Evolutionary conservation across 2,888 invertebrate species (phyloP).

Genomic region (Geophilus truncorum): DNA sequence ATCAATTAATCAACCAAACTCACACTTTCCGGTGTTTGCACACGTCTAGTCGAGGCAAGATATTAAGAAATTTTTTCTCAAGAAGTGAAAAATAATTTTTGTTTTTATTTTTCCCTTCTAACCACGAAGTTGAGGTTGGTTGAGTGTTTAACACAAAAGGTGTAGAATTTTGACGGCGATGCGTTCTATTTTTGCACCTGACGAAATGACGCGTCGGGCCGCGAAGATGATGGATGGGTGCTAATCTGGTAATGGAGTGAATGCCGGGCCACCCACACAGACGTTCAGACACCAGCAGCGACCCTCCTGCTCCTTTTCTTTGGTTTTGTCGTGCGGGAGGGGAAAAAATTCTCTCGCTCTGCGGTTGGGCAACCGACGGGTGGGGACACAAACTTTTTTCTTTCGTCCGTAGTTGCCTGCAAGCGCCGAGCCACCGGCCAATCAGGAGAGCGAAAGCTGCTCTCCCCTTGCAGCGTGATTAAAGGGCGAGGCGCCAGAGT

Average conservation of each 20-base stretch:
- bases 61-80: neutral
- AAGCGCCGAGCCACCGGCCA: constrained; percentile 25
- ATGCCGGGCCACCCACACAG: constrained; percentile 13
- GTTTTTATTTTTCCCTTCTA: no score
- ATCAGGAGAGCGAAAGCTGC: constrained; percentile 28
- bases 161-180: neutral
- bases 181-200: constrained; percentile 19
- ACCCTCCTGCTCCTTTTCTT: constrained; percentile 13
- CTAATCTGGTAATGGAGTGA: constrained; percentile 27
- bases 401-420: constrained; percentile 27
- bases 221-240: constrained; percentile 22
- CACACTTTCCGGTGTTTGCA: no score
- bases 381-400: constrained; percentile 27
- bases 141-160: neutral
- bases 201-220: constrained; percentile 22
- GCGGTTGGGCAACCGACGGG: constrained; percentile 27
- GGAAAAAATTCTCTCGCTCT: constrained; percentile 6
- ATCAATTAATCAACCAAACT: neutral
- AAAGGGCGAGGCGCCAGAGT: constrained; percentile 29
- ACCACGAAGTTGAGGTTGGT: neutral
- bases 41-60: no score
- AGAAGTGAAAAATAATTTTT: no score
- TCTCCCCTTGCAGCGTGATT: constrained; percentile 29
- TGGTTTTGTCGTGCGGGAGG: neutral
- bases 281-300: constrained; percentile 18